These are phyloP conservation scores for Echinometra lucunter DNA, from an alignment of 53 echinoderm and acorn worm genomes.

Conservation along the genomic window DNA sequence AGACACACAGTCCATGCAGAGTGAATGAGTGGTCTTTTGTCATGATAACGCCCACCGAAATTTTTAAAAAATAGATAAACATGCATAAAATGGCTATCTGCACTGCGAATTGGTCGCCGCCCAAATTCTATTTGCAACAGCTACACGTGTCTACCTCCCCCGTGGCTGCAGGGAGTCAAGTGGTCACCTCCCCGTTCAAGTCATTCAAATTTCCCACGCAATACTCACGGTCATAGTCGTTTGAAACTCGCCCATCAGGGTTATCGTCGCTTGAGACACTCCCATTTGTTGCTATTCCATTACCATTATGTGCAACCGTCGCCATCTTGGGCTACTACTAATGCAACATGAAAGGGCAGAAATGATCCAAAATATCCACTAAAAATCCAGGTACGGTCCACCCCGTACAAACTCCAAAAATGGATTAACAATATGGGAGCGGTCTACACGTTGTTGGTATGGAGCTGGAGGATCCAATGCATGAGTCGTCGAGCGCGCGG, in stretches of 20 bases:
- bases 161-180: neutral
- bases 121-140: too few relatives aligned
- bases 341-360: conserved; percentile 32
- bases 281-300: conserved; percentile 70
- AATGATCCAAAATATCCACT: conserved; percentile 47
- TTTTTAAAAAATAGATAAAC: too few relatives aligned
- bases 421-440: neutral
- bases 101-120: neutral
- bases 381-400: conserved; percentile 21
- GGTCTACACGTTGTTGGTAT: neutral
- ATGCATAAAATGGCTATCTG: too few relatives aligned
- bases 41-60: too few relatives aligned
- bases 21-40: too few relatives aligned
- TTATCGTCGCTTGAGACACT: conserved; percentile 73
- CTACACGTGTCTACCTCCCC: neutral
- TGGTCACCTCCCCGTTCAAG: conserved; percentile 27
- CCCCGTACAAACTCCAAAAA: neutral
- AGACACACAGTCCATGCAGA: too few relatives aligned
- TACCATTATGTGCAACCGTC: conserved; percentile 65
- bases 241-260: conserved; percentile 79
- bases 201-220: conserved; percentile 48
- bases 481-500: neutral
- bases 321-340: conserved; percentile 52
- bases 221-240: conserved; percentile 86
- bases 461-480: neutral